Conservation (phyloP, 2,888 invertebrate genomes). For the Leptura quadrifasciata region DNA sequence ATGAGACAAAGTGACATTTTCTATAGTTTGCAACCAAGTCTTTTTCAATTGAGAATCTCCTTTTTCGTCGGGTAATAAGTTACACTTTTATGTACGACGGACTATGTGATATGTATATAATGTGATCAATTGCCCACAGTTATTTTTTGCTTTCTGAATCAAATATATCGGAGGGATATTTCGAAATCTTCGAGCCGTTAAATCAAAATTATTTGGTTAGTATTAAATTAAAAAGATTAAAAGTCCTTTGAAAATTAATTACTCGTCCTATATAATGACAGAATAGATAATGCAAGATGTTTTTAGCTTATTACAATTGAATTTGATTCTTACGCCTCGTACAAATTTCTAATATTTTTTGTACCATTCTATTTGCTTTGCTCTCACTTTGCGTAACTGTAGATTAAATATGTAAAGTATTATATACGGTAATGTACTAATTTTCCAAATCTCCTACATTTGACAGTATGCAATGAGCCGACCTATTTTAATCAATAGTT, state of each 20-base stretch:
- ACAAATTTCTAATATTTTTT: constrained; percentile 3
- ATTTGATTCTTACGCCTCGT: background rate
- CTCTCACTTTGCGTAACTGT: background rate
- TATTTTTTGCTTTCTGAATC: background rate
- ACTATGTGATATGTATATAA: background rate
- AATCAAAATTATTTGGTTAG: constrained; percentile 1
- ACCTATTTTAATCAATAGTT: background rate
- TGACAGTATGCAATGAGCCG: background rate
- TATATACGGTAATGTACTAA: background rate
- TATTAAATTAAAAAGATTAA: background rate
- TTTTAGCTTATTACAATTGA: background rate
- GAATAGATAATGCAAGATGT: background rate
- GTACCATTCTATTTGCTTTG: background rate
- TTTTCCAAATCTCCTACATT: background rate
- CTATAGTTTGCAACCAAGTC: no score
- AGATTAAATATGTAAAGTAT: constrained; percentile 3
- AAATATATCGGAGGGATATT: background rate
- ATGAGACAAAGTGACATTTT: no score
- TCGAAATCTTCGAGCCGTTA: background rate
- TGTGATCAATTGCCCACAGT: background rate
- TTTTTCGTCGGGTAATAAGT: no score
- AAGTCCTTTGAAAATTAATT: background rate
- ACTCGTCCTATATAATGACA: background rate
- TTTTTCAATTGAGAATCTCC: no score
- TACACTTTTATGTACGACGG: background rate